phyloP scores from a whole-genome alignment of 2,113 vertebrate genomes.

The Chrysemys picta region DNA sequence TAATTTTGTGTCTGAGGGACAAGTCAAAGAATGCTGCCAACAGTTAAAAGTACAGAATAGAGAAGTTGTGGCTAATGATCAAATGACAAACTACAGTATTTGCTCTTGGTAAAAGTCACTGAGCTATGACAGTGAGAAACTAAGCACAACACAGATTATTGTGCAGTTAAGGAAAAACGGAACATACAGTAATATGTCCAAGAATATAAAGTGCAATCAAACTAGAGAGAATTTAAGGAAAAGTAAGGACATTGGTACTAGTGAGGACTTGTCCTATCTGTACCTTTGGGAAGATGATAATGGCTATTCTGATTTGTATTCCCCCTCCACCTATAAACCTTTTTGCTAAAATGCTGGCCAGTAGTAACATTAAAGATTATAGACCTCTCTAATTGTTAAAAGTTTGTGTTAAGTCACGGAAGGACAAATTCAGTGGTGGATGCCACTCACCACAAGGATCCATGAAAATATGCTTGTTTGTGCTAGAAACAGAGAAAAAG shows the following conservation, averaged over 20 bases:
- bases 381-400: background rate
- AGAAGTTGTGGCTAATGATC: background rate
- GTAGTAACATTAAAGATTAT: background rate
- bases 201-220: background rate
- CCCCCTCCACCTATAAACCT: background rate
- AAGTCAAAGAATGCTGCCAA: background rate
- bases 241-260: background rate
- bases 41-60: background rate
- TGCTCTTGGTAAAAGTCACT: background rate
- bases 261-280: background rate
- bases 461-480: background rate
- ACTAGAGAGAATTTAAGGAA: background rate
- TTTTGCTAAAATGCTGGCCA: background rate
- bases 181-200: background rate
- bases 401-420: background rate
- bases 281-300: background rate
- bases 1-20: background rate
- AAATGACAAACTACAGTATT: background rate
- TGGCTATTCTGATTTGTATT: background rate
- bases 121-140: background rate
- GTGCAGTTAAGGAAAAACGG: background rate
- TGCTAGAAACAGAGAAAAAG: background rate
- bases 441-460: background rate
- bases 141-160: background rate
- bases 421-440: background rate